phyloP scores from a whole-genome alignment of 2,888 invertebrate genomes.

The Halictus quadricinctus region DNA sequence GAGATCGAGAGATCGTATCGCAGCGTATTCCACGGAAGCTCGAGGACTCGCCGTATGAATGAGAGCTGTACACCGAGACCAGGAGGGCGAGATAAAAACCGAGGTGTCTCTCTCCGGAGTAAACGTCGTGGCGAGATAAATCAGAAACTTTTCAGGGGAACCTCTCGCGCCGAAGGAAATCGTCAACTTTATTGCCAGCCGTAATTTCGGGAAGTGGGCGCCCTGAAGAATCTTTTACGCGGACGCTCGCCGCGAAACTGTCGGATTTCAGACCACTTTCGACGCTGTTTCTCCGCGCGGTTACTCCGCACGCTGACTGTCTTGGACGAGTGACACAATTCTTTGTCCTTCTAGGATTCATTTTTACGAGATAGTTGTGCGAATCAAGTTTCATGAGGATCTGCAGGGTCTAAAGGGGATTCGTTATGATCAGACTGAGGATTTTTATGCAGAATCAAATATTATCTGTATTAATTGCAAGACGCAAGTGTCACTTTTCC shows the following conservation, averaged over 20 bases:
- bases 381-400: not conserved
- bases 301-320: too few species aligned
- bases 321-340: not conserved
- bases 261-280: not conserved
- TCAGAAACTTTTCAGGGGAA: slow-evolving; percentile 39
- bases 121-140: slow-evolving; percentile 50
- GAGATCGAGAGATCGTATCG: slow-evolving; percentile 63
- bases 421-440: not conserved
- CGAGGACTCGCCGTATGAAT: slow-evolving; percentile 49
- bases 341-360: not conserved
- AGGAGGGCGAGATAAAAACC: slow-evolving; percentile 43
- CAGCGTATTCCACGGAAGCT: slow-evolving; percentile 43
- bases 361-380: too few species aligned
- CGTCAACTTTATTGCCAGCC: slow-evolving; percentile 17
- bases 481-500: too few species aligned
- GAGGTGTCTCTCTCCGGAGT: slow-evolving; percentile 21
- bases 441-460: too few species aligned
- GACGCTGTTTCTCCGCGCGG: not conserved
- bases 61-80: slow-evolving; percentile 40
- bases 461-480: too few species aligned
- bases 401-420: too few species aligned
- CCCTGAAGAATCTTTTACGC: too few species aligned
- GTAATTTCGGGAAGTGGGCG: slow-evolving; percentile 30
- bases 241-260: not conserved
- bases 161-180: not conserved